Base-by-base conservation (phyloP, 2,797 vertebrate species). In the Nannoperca australis region DNA sequence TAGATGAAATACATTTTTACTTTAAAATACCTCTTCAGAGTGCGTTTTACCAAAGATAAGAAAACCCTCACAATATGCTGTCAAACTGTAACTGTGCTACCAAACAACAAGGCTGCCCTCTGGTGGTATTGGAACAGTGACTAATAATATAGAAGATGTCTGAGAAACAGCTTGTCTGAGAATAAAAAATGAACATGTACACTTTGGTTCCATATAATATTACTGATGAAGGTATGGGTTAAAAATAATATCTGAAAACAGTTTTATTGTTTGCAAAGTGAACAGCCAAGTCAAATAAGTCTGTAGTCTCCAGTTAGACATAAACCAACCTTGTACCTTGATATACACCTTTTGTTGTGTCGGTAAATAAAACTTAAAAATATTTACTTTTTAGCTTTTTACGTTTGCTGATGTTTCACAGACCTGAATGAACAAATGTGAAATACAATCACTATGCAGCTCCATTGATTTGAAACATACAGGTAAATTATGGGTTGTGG, bases 31-130 rank as follows among this genome's bases (percentile, higher is more conserved):
- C 24, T 66, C 51, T 9, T 66, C 40, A 65, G 32, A 56, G 8
- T 50, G 20, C 24, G 10, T 55, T 58, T 77, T 66, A 40, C 6
- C 12, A 6, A 18, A 32, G 5, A 49, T n/a, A 13, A 73, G 59
- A 70, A 50, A 45, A 53, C 47, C 12, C 9, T 71, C n/a, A 62
- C n/a, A 27, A 24, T 18, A 17, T 7, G 10, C 32, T 14, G 12
- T 36, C 3, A 27, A 40, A 58, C 51, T 34, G 32, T 3, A 22
- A 27, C 18, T 60, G 18, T 72, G 15, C 51, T 53, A 66, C 34
- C n/a, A 63, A 86, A 87, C n/a, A 54, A 47, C 92, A 84, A 89
- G 62, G 82, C 86, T 94, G 91, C 88, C 89, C 89, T 91, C 93
- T 92, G 42, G 75, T 91, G 92, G 90, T 60, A 13, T 4, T 49